Percentiles rank a stretch among this genome's conserved stretches.
phyloP scores from a whole-genome alignment of 2,888 invertebrate species.

The Anodontia alba region DNA sequence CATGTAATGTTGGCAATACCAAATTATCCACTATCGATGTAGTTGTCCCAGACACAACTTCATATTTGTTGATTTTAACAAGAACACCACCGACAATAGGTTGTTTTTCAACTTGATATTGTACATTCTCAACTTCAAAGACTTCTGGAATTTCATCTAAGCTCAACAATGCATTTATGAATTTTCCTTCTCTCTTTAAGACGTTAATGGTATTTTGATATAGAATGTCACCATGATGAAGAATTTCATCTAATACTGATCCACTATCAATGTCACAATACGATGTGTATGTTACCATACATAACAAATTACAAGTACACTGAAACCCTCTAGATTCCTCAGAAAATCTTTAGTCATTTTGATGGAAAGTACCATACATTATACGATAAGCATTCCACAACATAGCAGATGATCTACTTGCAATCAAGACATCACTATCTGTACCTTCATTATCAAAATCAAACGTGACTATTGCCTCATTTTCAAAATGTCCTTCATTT shows the following conservation, averaged over 20 bases:
- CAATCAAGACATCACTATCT: too few relatives aligned
- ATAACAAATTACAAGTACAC: slow-evolving; percentile 3
- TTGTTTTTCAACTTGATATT: background rate
- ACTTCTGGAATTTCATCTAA: background rate
- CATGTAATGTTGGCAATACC: too few relatives aligned
- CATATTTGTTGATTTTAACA: too few relatives aligned
- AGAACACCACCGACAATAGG: background rate
- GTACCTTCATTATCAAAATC: too few relatives aligned
- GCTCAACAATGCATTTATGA: background rate
- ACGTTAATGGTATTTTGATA: background rate
- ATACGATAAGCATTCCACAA: background rate
- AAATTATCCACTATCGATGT: too few relatives aligned
- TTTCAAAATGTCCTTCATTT: too few relatives aligned
- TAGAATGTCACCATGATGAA: background rate
- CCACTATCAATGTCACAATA: background rate
- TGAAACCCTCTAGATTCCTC: slow-evolving; percentile 3
- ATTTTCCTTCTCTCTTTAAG: too few relatives aligned
- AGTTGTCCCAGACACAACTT: too few relatives aligned
- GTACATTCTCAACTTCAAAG: background rate
- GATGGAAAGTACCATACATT: background rate
- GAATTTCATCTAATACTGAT: background rate
- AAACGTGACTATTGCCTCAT: too few relatives aligned
- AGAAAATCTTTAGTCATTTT: slow-evolving; percentile 5
- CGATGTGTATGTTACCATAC: background rate
- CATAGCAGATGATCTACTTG: background rate